These are phyloP conservation scores for Aplodontia rufa DNA, from an alignment of 2,113 vertebrate genomes.

Conservation along the genomic window DNA sequence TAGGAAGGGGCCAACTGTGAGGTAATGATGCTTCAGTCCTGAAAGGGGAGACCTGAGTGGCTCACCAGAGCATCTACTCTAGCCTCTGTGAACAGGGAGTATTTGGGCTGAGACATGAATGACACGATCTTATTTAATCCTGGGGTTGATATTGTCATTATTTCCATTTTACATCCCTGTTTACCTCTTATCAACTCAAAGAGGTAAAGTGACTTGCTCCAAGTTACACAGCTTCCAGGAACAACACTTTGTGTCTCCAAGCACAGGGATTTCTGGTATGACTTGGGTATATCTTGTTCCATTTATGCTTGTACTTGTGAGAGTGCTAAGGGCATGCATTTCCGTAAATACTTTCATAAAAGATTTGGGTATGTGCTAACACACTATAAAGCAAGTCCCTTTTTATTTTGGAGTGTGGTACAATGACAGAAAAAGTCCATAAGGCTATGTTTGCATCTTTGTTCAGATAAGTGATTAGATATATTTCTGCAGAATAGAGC, in stretches of 20 bases:
- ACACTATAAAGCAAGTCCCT: not conserved
- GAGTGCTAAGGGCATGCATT: not conserved
- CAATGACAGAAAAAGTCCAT: not conserved
- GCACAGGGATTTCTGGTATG: not conserved
- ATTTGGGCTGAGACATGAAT: not conserved
- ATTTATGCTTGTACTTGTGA: not conserved
- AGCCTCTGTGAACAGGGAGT: not conserved
- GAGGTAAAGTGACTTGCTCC: not conserved
- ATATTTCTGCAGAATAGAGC: not conserved
- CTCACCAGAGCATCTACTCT: fast-evolving
- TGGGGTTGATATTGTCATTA: not conserved
- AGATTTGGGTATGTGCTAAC: not conserved
- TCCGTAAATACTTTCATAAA: not conserved
- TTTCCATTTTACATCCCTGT: not conserved
- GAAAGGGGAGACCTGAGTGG: not conserved
- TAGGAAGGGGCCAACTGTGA: not conserved
- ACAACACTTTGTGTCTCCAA: not conserved
- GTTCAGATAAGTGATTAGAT: constrained; percentile 10
- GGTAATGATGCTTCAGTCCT: not conserved
- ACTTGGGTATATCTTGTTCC: not conserved
- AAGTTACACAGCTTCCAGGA: not conserved
- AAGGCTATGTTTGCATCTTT: not conserved
- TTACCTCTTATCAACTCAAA: not conserved
- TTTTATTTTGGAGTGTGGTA: not conserved
- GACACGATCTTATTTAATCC: not conserved